Evolutionary conservation across 2,113 vertebrate species (phyloP).

Genomic region (Pantherophis guttatus): DNA sequence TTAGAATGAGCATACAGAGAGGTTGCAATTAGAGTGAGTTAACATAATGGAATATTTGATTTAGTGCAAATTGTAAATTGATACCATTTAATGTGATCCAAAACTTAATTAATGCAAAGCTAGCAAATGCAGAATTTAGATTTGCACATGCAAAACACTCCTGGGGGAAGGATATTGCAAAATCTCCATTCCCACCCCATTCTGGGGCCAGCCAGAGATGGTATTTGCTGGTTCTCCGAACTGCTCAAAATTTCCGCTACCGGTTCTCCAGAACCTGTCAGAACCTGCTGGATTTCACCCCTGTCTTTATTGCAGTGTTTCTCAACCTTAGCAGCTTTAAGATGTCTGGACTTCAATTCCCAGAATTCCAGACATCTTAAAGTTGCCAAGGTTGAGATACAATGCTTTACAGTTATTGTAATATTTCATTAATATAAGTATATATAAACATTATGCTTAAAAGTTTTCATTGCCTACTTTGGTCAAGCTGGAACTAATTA

Average conservation of each 20-base stretch:
- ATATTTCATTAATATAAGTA: neutral
- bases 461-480: neutral
- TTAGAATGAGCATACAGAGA: neutral
- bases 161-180: too few relatives aligned
- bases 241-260: too few relatives aligned
- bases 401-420: neutral
- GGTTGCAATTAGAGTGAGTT: neutral
- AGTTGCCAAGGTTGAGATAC: too few relatives aligned
- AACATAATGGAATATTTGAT: neutral
- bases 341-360: neutral
- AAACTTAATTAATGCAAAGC: neutral
- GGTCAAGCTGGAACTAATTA: neutral
- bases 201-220: too few relatives aligned
- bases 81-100: neutral
- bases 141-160: neutral
- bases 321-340: neutral
- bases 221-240: too few relatives aligned
- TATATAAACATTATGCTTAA: neutral
- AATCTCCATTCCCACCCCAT: too few relatives aligned
- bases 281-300: too few relatives aligned
- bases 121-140: neutral
- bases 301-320: neutral
- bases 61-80: neutral
- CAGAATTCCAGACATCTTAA: too few relatives aligned
- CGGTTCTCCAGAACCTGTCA: too few relatives aligned